Evolutionary conservation across 2,888 invertebrate species (phyloP).

Genomic region (Abrostola triplasia): DNA sequence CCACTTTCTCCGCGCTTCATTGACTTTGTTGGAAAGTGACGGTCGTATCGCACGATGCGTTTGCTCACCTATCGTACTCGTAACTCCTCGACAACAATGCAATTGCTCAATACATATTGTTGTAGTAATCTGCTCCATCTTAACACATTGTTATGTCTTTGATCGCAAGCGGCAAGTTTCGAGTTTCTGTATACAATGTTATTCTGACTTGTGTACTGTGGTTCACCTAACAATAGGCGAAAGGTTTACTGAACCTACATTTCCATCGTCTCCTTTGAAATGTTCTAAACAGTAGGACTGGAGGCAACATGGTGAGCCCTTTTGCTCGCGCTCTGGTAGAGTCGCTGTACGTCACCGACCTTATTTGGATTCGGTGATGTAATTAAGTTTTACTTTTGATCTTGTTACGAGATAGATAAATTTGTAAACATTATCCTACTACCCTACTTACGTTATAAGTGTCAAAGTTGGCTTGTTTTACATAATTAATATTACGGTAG

Average conservation of each 20-base stretch:
- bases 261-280: too few relatives aligned
- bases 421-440: neutral
- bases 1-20: conserved; percentile 87
- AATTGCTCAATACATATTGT: conserved; percentile 61
- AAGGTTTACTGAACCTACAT: neutral
- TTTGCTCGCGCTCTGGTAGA: too few relatives aligned
- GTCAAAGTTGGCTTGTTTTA: neutral
- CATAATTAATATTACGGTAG: neutral
- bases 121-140: conserved; percentile 51
- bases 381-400: neutral
- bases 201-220: neutral
- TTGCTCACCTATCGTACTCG: conserved; percentile 62
- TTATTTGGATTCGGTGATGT: too few relatives aligned
- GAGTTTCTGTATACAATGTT: conserved; percentile 2
- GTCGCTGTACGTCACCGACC: too few relatives aligned
- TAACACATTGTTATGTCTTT: conserved; percentile 40
- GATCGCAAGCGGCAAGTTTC: neutral
- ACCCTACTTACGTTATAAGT: neutral
- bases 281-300: too few relatives aligned
- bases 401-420: neutral
- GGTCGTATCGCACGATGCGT: conserved; percentile 74
- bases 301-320: too few relatives aligned
- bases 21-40: conserved; percentile 87
- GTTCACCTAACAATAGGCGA: neutral
- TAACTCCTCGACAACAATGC: conserved; percentile 59